Evolutionary conservation across 2,888 invertebrate species (phyloP), one percentile per base, ranked within the genome.

Genomic region (Agrilus mali): DNA sequence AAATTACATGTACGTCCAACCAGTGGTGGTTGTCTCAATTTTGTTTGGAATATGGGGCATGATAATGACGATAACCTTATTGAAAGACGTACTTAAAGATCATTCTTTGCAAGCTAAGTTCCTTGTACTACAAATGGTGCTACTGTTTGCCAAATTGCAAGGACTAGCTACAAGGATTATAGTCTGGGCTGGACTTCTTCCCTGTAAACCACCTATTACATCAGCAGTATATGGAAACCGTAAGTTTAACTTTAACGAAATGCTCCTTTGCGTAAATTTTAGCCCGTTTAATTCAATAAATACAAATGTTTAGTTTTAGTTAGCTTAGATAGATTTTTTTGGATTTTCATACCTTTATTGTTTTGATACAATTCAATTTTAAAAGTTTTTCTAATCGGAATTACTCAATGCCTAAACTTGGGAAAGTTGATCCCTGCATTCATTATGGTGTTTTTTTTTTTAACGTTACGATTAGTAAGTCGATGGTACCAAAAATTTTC

Each of bases 1-100:
- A 8, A 72, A 71, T 55, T 75, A 77, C 57, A 60, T 75, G 54
- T 82, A 74, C 60, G 64, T 82, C 43, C 81, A 81, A 61, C 80
- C 80, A 1, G 62, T 82, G 36, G 69, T 79, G 33, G 70, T 76
- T 3, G 63, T 69, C 2, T 83, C 82, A 6, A 81, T 84, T 46
- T 63, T 83, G 7, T 65, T 77, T 20, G 82, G 79, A 12, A 69
- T 83, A 37, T 84, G 82, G 77, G 80, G 80, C 1, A 71, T 82
- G 57, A 71, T 74, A 33, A 79, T 83, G 74, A 70, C 74, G 4
- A 73, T 78, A 16, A 70, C 71, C 50, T 65, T 72, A 64, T 44
- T 82, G 58, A 54, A 67, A 56, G 59, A 69, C 44, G 55, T 66
- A 1, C 55, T 71, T 8, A 60, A 61, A 16, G 63, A 63, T 15